A percentile compares a stretch with the other conserved stretches of the same genome.
phyloP scores from a whole-genome alignment of 1,140 invertebrate genomes.

The Doryteuthis pealeii region DNA sequence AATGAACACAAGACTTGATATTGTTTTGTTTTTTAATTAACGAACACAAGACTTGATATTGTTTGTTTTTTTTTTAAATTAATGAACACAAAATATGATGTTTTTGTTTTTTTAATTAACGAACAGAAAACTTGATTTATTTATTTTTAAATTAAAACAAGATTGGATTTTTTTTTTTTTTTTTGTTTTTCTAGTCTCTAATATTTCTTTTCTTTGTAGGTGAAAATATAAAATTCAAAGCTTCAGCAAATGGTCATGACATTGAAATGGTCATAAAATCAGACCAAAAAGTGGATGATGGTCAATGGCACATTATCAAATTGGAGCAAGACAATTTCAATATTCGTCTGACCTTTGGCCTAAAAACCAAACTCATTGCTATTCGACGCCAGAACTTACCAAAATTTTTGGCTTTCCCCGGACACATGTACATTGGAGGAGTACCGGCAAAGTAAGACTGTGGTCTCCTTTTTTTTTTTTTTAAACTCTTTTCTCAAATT shows the following conservation, averaged over 20 bases:
- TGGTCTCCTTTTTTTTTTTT: too few relatives aligned
- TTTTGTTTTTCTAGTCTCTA: too few relatives aligned
- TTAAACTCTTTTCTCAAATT: too few relatives aligned
- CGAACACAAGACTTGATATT: too few relatives aligned
- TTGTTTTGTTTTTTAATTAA: too few relatives aligned
- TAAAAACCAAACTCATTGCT: conserved; percentile 43
- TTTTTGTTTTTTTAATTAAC: too few relatives aligned
- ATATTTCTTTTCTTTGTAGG: neutral
- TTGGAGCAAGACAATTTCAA: conserved; percentile 77
- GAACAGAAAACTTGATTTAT: too few relatives aligned
- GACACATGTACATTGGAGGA: conserved; percentile 64
- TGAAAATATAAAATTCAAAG: neutral
- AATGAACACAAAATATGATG: too few relatives aligned
- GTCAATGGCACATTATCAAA: conserved; percentile 91
- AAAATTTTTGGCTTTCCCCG: conserved; percentile 12
- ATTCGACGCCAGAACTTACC: conserved; percentile 22
- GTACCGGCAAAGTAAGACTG: conserved; percentile 68
- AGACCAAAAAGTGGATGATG: conserved; percentile 70
- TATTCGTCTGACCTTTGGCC: conserved; percentile 90
- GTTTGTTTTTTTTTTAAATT: too few relatives aligned
- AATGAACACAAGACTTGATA: too few relatives aligned
- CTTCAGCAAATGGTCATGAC: neutral
- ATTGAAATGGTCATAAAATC: neutral
- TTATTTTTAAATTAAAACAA: too few relatives aligned
- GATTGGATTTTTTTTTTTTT: too few relatives aligned